phyloP scores from a whole-genome alignment of 2,888 invertebrate genomes.

The Rhimphoctona megacephalus region DNA sequence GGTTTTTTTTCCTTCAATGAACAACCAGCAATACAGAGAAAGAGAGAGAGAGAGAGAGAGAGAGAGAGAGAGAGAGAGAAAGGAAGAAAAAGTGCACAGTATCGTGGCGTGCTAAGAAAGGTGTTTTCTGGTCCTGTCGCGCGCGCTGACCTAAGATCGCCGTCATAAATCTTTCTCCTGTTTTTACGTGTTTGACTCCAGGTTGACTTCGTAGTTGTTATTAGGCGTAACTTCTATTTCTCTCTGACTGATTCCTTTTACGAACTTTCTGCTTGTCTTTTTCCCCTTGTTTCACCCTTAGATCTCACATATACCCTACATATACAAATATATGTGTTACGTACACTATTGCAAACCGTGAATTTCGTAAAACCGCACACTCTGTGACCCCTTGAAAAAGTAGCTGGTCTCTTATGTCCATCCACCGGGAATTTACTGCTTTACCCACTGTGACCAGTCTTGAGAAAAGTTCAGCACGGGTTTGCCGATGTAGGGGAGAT shows the following conservation, averaged over 20 bases:
- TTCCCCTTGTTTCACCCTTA: slow-evolving; percentile 27
- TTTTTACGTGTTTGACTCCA: slow-evolving; percentile 82
- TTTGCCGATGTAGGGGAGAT: neutral
- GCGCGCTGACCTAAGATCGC: slow-evolving; percentile 51
- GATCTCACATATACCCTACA: slow-evolving; percentile 4
- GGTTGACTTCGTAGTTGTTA: slow-evolving; percentile 76
- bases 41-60: slow-evolving; percentile 1
- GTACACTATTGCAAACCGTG: slow-evolving; percentile 42
- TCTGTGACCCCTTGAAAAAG: slow-evolving; percentile 48
- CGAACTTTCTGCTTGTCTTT: slow-evolving; percentile 69
- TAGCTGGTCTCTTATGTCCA: slow-evolving; percentile 48
- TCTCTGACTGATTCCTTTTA: slow-evolving; percentile 74
- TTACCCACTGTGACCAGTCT: slow-evolving; percentile 37
- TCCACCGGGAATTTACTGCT: slow-evolving; percentile 61
- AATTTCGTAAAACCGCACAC: slow-evolving; percentile 62
- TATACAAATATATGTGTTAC: slow-evolving; percentile 24
- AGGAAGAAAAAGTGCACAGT: slow-evolving; percentile 48
- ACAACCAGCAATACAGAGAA: slow-evolving; percentile 28
- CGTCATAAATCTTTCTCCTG: slow-evolving; percentile 81
- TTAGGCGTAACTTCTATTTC: slow-evolving; percentile 79
- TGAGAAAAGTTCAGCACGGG: slow-evolving; percentile 52
- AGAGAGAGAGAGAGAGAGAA: slow-evolving; percentile 33
- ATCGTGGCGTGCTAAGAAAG: slow-evolving; percentile 76
- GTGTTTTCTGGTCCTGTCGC: slow-evolving; percentile 63
- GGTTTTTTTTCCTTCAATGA: slow-evolving; percentile 45